phyloP scores from a whole-genome alignment of 2,797 vertebrate species.

The Ambastaia sidthimunki region DNA sequence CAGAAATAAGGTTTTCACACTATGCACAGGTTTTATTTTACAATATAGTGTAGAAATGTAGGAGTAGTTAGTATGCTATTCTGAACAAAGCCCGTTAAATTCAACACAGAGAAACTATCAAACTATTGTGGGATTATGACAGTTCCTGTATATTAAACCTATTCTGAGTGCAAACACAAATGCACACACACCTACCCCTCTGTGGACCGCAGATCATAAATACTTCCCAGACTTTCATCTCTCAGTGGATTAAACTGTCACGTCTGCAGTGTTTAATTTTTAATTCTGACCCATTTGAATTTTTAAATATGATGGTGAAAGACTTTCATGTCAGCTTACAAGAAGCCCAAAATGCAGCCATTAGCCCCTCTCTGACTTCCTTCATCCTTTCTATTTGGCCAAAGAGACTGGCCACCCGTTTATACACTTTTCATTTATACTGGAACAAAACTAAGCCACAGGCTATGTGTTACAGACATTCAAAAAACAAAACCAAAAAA shows the following conservation, averaged over 20 bases:
- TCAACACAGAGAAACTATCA: slow-evolving; percentile 12
- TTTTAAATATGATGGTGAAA: slow-evolving; percentile 50
- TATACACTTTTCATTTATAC: background rate
- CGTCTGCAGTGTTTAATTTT: slow-evolving; percentile 55
- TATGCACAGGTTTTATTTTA: background rate
- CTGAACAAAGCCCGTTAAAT: slow-evolving; percentile 2
- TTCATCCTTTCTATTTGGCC: slow-evolving; percentile 31
- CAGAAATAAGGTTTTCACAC: background rate
- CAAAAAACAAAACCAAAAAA: background rate
- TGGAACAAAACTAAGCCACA: background rate
- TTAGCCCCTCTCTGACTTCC: slow-evolving; percentile 32
- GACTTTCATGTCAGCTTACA: slow-evolving; percentile 49
- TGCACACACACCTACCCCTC: slow-evolving; percentile 25
- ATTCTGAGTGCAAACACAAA: slow-evolving; percentile 17
- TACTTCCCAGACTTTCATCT: slow-evolving; percentile 43
- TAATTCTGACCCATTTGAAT: slow-evolving; percentile 55
- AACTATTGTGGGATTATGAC: slow-evolving; percentile 19
- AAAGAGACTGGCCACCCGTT: slow-evolving; percentile 13
- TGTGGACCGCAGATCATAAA: slow-evolving; percentile 41
- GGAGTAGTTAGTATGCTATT: background rate
- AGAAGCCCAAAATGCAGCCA: slow-evolving; percentile 35
- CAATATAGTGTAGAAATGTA: background rate
- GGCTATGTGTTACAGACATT: background rate
- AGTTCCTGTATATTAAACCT: slow-evolving; percentile 12
- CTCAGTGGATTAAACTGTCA: slow-evolving; percentile 42